These are phyloP conservation scores for Naso thynnoides DNA, from an alignment of 2,797 vertebrate species.

Conservation along the genomic window DNA sequence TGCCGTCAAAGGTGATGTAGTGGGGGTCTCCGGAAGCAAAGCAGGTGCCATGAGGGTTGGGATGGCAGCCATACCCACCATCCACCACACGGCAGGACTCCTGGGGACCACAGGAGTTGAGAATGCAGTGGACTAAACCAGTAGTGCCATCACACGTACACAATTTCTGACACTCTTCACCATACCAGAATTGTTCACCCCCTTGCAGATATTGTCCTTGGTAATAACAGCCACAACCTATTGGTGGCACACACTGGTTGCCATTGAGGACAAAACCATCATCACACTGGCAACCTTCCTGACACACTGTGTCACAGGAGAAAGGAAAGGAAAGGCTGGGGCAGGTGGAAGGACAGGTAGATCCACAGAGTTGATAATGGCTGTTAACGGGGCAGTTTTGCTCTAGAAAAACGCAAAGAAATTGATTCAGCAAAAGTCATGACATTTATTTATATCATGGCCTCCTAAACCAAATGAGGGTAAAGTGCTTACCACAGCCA, in stretches of 20 bases:
- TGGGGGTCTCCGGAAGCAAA: constrained; percentile 81
- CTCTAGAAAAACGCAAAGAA: constrained; percentile 46
- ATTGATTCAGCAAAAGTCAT: background rate
- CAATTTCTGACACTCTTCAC: constrained; percentile 64
- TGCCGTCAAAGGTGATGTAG: constrained; percentile 77
- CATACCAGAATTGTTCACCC: constrained; percentile 73
- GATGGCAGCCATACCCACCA: constrained; percentile 71
- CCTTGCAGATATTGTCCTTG: constrained; percentile 62
- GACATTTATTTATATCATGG: background rate
- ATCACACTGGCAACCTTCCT: constrained; percentile 82
- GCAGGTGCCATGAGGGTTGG: constrained; percentile 64
- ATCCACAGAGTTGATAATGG: constrained; percentile 77
- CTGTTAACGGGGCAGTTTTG: constrained; percentile 73
- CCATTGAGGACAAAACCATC: constrained; percentile 73
- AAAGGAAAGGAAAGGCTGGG: constrained; percentile 80
- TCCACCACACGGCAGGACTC: constrained; percentile 65
- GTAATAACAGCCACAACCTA: constrained; percentile 74
- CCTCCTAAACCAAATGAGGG: rapidly evolving
- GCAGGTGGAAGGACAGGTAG: constrained; percentile 74
- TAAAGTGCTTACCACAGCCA: constrained; percentile 62
- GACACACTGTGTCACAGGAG: constrained; percentile 67
- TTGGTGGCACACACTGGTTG: constrained; percentile 72
- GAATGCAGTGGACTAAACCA: constrained; percentile 58
- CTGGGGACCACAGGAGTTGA: constrained; percentile 58
- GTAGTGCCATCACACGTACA: constrained; percentile 72